Evolutionary conservation across 2,113 vertebrate genomes (phyloP).

Genomic region (Myiozetetes cayanensis): DNA sequence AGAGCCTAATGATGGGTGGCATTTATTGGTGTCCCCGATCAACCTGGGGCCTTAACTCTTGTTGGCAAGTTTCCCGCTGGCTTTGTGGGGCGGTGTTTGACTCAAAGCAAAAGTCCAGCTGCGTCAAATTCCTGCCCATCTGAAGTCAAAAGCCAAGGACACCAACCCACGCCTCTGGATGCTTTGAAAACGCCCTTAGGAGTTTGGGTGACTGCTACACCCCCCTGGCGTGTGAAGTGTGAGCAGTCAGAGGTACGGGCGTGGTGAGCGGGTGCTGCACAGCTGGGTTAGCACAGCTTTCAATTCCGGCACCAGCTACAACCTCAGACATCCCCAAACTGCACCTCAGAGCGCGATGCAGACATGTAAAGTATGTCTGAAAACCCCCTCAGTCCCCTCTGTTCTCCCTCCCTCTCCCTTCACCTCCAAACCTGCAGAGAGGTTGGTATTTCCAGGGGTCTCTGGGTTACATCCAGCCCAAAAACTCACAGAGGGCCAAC

Average conservation of each 20-base stretch:
- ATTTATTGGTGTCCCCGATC: neutral
- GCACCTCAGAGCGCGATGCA: neutral
- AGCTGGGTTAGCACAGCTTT: neutral
- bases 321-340: neutral
- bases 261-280: neutral
- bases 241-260: neutral
- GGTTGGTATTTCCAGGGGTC: neutral
- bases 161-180: neutral
- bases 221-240: fast-evolving
- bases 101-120: neutral
- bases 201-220: neutral
- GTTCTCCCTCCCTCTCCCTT: neutral
- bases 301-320: neutral
- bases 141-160: neutral
- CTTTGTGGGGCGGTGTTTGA: fast-evolving
- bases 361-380: neutral
- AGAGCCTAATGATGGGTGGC: neutral
- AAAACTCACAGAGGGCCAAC: neutral
- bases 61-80: neutral
- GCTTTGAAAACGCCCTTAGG: neutral
- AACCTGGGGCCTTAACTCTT: neutral
- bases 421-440: neutral
- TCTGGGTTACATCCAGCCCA: neutral
- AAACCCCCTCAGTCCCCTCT: neutral
- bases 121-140: neutral